Evolutionary conservation across 2,888 invertebrate species (phyloP).

Genomic region (Pecten maximus): DNA sequence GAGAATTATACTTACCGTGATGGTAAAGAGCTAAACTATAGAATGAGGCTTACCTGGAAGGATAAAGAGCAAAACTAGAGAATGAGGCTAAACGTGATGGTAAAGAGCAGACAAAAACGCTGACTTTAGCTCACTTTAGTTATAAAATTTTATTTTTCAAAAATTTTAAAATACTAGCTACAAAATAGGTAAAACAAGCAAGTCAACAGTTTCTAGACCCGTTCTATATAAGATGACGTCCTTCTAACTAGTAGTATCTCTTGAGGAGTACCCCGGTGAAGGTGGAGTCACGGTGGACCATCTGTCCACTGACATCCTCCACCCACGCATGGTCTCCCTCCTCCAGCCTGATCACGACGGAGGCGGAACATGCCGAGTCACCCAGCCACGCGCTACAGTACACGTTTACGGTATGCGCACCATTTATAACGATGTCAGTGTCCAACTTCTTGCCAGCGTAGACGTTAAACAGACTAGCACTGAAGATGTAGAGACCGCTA

Average conservation of each 20-base stretch:
- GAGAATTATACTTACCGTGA: no score
- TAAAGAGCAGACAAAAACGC: no score
- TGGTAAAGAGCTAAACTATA: no score
- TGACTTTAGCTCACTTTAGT: no score
- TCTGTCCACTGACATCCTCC: neutral
- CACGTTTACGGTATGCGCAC: neutral
- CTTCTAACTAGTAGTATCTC: neutral
- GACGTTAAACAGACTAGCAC: neutral
- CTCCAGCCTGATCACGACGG: neutral
- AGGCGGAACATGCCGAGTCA: neutral
- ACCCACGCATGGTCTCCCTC: neutral
- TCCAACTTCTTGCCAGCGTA: slow-evolving; percentile 4
- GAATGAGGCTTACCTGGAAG: no score
- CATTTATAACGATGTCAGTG: neutral
- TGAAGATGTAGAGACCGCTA: neutral
- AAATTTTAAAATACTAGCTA: no score
- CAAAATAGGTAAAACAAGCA: no score
- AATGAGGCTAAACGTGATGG: no score
- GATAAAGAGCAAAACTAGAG: no score
- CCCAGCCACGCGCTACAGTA: neutral
- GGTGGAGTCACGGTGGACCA: neutral
- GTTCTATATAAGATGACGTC: no score
- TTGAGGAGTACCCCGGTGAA: neutral
- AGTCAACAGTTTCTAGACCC: no score
- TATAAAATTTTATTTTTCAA: no score